Base-by-base conservation (phyloP, 2,888 invertebrate genomes). In the Perithous albicinctus region DNA sequence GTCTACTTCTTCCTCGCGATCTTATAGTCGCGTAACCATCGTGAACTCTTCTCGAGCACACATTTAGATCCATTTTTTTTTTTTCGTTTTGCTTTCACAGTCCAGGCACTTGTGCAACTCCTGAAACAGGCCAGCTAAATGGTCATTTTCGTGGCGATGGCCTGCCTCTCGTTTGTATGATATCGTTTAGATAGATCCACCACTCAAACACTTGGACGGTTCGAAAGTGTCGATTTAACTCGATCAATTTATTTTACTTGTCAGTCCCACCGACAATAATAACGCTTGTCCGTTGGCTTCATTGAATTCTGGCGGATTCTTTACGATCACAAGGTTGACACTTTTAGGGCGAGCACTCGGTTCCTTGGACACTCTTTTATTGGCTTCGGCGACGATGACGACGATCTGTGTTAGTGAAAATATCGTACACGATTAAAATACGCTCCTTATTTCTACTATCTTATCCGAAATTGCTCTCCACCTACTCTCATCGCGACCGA, bases 11-110 rank as follows among this genome's bases (percentile, higher is more conserved):
- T 26, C 93, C 94, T 29, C 94, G 95, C 12, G 96, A 94, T 79
- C 97, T 94, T 87, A 97, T 96, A n/a, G 97, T 97, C 69, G 97
- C 97, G 93, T 97, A 97, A 75, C 97, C 97, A 93, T 97, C 97
- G 93, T 97, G 96, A 69, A 97, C 95, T 78, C 96, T 95, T 72
- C 91, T 88, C 73, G 90, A 89, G 59, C 88, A 89, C 56, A 91
- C 90, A 78, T 90, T 90, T 26, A 89, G 83, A 84, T 92, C 91
- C 91, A 92, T 91, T 63, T 74, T 84, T 35, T 32, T 46, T 23
- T 10, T 4, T 23, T 23, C 23, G 10, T 12, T 23, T n/a, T 29
- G 10, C 32, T 5, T 18, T 32, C n/a, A 23, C 15, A 20, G 10
- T 61, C 48, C 54, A 10, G 7, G 8, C 56, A 35, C 4, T 35